Evolutionary conservation across 2,888 invertebrate species (phyloP), one percentile per base, ranked within the genome.

Genomic region (Caenorhabditis sp.): DNA sequence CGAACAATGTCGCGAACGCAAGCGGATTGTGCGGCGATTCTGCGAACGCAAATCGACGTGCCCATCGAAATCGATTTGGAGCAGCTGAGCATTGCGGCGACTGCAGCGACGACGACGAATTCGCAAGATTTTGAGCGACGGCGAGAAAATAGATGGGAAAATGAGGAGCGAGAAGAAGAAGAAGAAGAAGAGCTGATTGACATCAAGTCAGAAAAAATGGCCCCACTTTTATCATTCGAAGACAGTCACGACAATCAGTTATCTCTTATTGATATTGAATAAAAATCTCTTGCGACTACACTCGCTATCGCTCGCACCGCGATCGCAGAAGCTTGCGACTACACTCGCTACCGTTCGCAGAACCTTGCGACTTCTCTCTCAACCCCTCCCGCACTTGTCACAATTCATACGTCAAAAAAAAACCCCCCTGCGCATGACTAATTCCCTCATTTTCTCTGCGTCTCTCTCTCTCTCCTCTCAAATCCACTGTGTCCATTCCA

Each of bases 1-100:
- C 92, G 93, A 63, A 94, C 94, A 0, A 90, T 99, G 77, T 92
- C 94, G 0, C 91, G 92, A 66, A 92, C 91, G 89, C 92, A 92
- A 89, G 91, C 92, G 59, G 93, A 93, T 73, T 90, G 90, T 78
- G 88, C 89, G 63, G 80, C 78, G 14, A 69, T 81, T 43, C 62
- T 83, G 6, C 63, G 76, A 31, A 76, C 69, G 26, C 70, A 77
- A 10, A 69, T 71, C 19, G 71, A 75, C 12, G 70, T 74, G 10
- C 79, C 79, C 2, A 71, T 81, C 55, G 81, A 81, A 62, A 81
- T 81, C 19, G 81, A 81, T 62, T 63, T 81, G 61, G 77, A 68
- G 53, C 76, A 77, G 71, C 65, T 76, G 62, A 72, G 66, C 51
- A 17, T 71, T 21, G 59, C 5, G 24, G 21, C 17, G 19, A 53